Base-by-base conservation (phyloP, 2,888 invertebrate genomes). In the Acleris emargana region DNA sequence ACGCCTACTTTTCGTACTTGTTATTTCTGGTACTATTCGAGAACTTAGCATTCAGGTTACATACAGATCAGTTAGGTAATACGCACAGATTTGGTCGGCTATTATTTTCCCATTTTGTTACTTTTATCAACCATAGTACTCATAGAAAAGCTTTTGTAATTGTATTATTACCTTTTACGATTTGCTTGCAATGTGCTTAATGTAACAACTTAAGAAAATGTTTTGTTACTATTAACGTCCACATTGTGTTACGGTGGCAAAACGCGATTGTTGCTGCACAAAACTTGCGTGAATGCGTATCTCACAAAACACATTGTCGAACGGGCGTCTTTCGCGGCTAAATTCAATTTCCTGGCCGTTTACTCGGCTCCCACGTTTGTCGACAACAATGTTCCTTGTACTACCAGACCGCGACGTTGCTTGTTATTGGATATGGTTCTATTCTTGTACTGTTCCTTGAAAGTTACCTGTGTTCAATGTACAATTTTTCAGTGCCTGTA, bases 271-370 rank as follows among this genome's bases (percentile, higher is more conserved):
- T 13, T 6, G 32, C 5, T 42, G 20, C 42, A 32, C 53, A 18
- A 13, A 13, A 54, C 38, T 53, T 28, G 32, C 32, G 52, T 32
- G 28, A 38, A 55, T 4, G 55, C 55, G 55, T 28, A 49, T 49
- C 22, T 51, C 57, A 22, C 25, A 20, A 42, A 54, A 54, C 55
- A 55, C 55, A 57, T 57, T 57, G 22, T n/a, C 18, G 22, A 54
- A 54, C 38, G 17, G 45, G 57, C 45, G 43, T 45, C 57, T 57
- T 45, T 42, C 54, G 18, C 55, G 43, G 9, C 57, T 45, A 43
- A 57, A 57, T 57, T 25, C 57, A 57, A 57, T 57, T 57, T 57
- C 45, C 57, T 25, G 20, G 16, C 16, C 57, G 57, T 57, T 57
- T 57, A 57, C 57, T 57, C 57, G 54, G 43, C 57, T n/a, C 22